phyloP scores from a whole-genome alignment of 1,140 invertebrate genomes.

The Diachasma alloeum region DNA sequence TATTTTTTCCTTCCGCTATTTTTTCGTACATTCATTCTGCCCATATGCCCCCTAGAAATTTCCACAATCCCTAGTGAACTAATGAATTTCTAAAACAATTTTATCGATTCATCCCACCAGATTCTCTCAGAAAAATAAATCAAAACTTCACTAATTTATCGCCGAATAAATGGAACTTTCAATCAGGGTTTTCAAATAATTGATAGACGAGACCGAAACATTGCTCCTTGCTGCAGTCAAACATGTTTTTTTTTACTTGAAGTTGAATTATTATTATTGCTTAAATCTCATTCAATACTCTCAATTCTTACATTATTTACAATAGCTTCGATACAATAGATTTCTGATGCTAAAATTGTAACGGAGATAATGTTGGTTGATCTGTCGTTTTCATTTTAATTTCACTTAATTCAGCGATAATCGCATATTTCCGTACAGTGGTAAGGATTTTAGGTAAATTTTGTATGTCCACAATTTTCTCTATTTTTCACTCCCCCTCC shows the following conservation, averaged over 20 bases:
- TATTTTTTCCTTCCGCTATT: too few species aligned
- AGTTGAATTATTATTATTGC: constrained; percentile 8
- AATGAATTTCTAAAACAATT: neutral
- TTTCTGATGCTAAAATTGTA: constrained; percentile 27
- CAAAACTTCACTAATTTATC: neutral
- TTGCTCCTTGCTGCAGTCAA: neutral
- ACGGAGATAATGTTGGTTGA: constrained; percentile 20
- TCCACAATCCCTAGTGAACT: neutral
- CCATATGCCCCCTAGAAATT: neutral
- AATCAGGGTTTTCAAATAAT: constrained; percentile 5
- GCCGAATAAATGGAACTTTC: neutral
- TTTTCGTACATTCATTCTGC: too few species aligned
- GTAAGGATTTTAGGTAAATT: constrained; percentile 14
- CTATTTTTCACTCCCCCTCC: neutral
- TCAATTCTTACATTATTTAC: constrained; percentile 56
- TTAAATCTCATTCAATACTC: constrained; percentile 30
- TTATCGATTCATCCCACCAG: neutral
- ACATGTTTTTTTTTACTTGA: constrained; percentile 5
- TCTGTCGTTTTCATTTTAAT: constrained; percentile 15
- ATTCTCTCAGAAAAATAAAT: neutral
- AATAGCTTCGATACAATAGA: constrained; percentile 32
- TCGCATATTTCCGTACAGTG: constrained; percentile 1
- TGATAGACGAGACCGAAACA: neutral
- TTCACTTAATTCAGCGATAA: constrained; percentile 3
- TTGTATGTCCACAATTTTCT: constrained; percentile 24